Base-by-base conservation (phyloP, 2,888 invertebrate genomes). In the Eutolmus rufibarbis region DNA sequence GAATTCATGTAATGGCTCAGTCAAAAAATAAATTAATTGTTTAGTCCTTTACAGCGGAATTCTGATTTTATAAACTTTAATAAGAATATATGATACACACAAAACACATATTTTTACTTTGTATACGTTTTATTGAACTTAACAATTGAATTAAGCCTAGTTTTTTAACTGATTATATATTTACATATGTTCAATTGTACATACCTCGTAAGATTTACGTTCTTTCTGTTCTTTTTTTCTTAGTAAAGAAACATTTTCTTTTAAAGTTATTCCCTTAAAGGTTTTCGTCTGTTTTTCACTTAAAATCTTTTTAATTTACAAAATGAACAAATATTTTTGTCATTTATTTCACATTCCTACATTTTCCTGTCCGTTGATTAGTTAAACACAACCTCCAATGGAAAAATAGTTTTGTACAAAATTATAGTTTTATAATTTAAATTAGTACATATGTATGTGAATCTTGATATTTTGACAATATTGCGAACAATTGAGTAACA, bases 371-470 rank as follows among this genome's bases (percentile, higher is more conserved):
- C n/a, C 19, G 23, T 19, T 66, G 66, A 16, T n/a, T 81, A 51
- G 66, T 86, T 86, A 86, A 86, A 87, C 87, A 87, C 87, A 87
- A 87, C 87, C 87, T 79, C 57, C 51, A 87, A 81, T 87, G 66
- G 14, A 81, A 87, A 66, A 81, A 37, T n/a, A 81, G n/a, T 86
- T 86, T 76, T 86, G 23, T 37, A 66, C 34, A 84, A 84, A 34
- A 84, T 19, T 57, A 9, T 34, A 31, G 1, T 56, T 37, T 14
- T 16, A n/a, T 9, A 81, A 76, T 66, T 14, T 66, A 9, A 9
- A 2, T 40, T 19, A 86, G 9, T 28, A 46, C 5, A 74, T 40
- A 43, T 4, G 12, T 46, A 9, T 84, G 14, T 37, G 37, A 40
- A 19, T 66, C 8, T 85, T 66, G 40, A 66, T 86, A 86, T 46